Evolutionary conservation across 2,888 invertebrate species (phyloP), one percentile per base, ranked within the genome.

Genomic region (Cosmia pyralina): DNA sequence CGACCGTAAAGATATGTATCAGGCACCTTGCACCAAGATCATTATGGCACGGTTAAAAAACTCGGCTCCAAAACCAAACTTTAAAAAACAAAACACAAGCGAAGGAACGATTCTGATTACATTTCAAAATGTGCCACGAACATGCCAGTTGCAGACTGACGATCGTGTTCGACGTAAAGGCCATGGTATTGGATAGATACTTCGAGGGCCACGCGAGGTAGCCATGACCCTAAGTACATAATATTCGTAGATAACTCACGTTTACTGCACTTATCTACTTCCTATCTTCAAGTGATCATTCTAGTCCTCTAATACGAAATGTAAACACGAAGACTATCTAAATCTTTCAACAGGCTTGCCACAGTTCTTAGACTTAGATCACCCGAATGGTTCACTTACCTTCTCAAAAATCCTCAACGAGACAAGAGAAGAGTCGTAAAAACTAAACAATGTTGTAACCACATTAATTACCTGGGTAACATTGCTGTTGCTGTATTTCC

Each of bases 1-100:
- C 53, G 66, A 62, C 69, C 84, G 71, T 75, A 72, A 74, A 82
- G 82, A 87, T 86, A 72, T 48, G 50, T 77, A 87, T 87, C 87
- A 62, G 66, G 60, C 60, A 69, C 70, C 80, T 75, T 75, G 75
- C 68, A 70, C 79, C 75, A 57, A 82, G 57, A 83, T 55, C 80
- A 83, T 83, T 79, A 71, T 57, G 53, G 48, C 46, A 44, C 34
- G 57, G 60, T 69, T 46, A 79, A 79, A 63, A 78, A 73, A 55
- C n/a, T 62, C 22, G 1, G 5, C 57, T 17, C 38, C 19, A 19
- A 41, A 59, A 22, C 34, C 19, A 73, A 57, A 57, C 11, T 41
- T 52, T 28, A n/a, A 53, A 69, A 52, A 75, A 34, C n/a, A 44
- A 50, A 44, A 41, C 34, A 50, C n/a, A 46, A 7, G 34, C 41